Base-by-base conservation (phyloP, 1,140 invertebrate species). In the Samia ricini region DNA sequence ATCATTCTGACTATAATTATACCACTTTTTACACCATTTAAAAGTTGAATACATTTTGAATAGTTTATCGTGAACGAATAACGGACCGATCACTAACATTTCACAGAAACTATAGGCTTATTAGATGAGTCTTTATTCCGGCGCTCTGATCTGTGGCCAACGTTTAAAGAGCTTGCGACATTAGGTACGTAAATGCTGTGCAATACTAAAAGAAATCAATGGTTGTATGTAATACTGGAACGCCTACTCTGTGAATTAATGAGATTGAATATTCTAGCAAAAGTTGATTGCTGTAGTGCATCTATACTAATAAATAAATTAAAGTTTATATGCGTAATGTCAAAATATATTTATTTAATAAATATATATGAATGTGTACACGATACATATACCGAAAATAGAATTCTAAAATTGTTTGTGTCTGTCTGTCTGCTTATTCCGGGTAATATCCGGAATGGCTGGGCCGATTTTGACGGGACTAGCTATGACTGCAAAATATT, bases 1-100 rank as follows among this genome's bases (percentile, higher is more conserved):
- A 15, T 22, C 52, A 55, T 55, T 24, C 18, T 55, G 15, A n/a
- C 15, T 24, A 23, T 55, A 55, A 24, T 24, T 55, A 15, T 57
- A 60, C 63, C 63, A 69, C 61, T 61, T 69, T 58, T 69, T 64
- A 66, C 68, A 69, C 22, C 56, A 20, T 56, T 33, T 56, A 15
- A 50, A 49, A 58, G 19, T 62, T 36, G 29, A 59, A 29, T 15
- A 50, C 61, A 63, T 55, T 29, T 48, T 57, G n/a, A 23, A 0
- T 22, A 33, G 18, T 1, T 42, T 42, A 42, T 42, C 15, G 33
- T 15, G 10, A 21, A 63, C 56, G 42, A 51, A 55, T 24, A 55
- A 55, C n/a, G 52, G 24, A 55, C 52, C 24, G 52, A 24, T n/a
- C 52, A 55, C 22, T 12, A 15, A n/a, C 22, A 55, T 55, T 55